Evolutionary conservation across 2,113 vertebrate species (phyloP).

Genomic region (Panurus biarmicus): DNA sequence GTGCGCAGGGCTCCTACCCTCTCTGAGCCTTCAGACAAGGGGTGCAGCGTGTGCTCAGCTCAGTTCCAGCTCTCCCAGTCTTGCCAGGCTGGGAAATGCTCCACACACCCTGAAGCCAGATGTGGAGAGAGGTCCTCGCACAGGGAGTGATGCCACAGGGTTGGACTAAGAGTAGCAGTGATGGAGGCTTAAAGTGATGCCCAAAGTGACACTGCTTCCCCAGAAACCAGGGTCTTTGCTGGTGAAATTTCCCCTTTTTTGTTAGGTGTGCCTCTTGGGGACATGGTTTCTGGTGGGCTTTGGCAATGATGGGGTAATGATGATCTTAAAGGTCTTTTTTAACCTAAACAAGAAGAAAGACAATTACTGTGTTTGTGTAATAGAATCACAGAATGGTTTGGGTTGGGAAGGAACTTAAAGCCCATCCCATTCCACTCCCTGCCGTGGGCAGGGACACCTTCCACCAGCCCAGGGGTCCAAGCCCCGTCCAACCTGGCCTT

Average conservation of each 20-base stretch:
- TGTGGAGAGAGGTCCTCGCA: neutral
- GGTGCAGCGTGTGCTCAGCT: neutral
- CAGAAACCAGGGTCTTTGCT: neutral
- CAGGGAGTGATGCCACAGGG: rapidly evolving
- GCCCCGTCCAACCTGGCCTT: rapidly evolving
- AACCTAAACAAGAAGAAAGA: neutral
- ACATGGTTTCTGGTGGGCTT: neutral
- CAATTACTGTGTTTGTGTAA: rapidly evolving
- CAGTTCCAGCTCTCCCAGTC: neutral
- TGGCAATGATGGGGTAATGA: neutral
- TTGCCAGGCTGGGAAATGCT: neutral
- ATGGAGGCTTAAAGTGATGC: rapidly evolving
- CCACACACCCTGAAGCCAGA: rapidly evolving
- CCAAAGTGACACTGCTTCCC: neutral
- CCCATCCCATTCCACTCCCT: neutral
- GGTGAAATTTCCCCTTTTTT: neutral
- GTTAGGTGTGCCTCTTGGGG: neutral
- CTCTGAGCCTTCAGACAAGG: neutral
- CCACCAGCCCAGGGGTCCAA: rapidly evolving
- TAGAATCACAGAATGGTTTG: neutral
- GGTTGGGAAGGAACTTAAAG: neutral
- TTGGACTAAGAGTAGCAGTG: neutral
- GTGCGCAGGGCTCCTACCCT: neutral
- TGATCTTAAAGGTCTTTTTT: neutral
- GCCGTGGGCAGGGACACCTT: neutral